Evolutionary conservation across 2,113 vertebrate species (phyloP).

Genomic region (Bettongia penicillata): DNA sequence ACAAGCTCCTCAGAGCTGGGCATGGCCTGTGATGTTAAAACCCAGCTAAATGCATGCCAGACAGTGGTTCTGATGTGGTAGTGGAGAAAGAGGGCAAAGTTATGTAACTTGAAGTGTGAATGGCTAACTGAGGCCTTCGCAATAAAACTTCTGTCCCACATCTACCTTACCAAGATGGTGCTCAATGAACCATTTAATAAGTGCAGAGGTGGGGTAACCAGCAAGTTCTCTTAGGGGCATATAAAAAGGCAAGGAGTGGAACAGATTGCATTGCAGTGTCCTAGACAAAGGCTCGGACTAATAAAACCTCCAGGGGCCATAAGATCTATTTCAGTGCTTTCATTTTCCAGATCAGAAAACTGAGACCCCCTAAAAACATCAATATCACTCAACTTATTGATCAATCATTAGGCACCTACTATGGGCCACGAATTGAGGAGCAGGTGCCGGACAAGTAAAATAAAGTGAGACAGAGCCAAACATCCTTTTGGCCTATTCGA

Average conservation of each 20-base stretch:
- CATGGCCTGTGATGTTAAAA: neutral
- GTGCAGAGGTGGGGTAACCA: neutral
- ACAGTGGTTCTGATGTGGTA: neutral
- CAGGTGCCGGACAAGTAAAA: neutral
- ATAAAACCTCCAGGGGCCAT: neutral
- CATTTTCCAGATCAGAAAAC: neutral
- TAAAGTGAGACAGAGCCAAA: neutral
- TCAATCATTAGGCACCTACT: neutral
- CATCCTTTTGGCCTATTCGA: neutral
- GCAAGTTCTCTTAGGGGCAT: neutral
- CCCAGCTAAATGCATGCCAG: neutral
- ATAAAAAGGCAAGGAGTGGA: neutral
- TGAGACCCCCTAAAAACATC: neutral
- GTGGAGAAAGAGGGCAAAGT: slow-evolving; percentile 10
- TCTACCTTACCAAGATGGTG: neutral
- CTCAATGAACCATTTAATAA: neutral
- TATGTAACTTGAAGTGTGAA: neutral
- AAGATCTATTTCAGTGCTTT: neutral
- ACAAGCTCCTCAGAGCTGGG: neutral
- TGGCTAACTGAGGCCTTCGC: neutral
- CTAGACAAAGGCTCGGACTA: neutral
- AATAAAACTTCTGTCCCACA: neutral
- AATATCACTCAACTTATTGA: neutral
- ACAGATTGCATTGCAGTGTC: neutral
- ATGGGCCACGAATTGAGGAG: neutral